Evolutionary conservation across 2,113 vertebrate species (phyloP), one percentile per base, ranked within the genome.

Genomic region (Alces alces): DNA sequence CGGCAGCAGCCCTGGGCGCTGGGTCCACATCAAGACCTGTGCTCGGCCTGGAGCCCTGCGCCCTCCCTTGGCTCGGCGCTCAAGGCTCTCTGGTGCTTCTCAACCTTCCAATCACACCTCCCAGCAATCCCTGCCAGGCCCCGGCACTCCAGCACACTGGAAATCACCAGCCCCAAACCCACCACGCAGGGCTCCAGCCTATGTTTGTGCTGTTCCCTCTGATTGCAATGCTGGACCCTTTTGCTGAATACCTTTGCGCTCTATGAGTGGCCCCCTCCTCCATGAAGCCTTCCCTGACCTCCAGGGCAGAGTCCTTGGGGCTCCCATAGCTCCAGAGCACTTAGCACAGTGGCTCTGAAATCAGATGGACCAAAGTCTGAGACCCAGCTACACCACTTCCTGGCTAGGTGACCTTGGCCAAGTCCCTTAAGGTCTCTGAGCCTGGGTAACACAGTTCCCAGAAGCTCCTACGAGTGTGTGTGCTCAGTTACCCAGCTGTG

Each of bases 341-440:
- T 21, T 17, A 27, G 16, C 16, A 19, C 25, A 28, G 61, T 1
- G 45, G 28, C 58, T 52, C 21, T 60, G 27, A 57, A 61, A 83
- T 30, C 76, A 36, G 19, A 23, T 7, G n/a, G 27, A 30, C 39
- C 28, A 12, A 21, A 52, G 45, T 54, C 60, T 50, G 70, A 73
- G 52, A 54, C 64, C 21, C 7, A 58, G 50, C 11, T 16, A 27
- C 52, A 45, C 55, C 11, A 5, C 28, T n/a, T 66, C 73, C 82
- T 25, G 21, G n/a, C 93, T 76, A 52, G 25, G 36, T 1, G 0
- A 90, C 45, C 50, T 86, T 43, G 16, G 70, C 25, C 17, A 78
- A 57, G 27, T 80, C 60, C 21, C 80, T 85, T 90, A 82, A 23
- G 19, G 2, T 60, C 91, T 60, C 89, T 85, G 95, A 79, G 57